Evolutionary conservation across 2,888 invertebrate genomes (phyloP).

Genomic region (Tetragonisca angustula): DNA sequence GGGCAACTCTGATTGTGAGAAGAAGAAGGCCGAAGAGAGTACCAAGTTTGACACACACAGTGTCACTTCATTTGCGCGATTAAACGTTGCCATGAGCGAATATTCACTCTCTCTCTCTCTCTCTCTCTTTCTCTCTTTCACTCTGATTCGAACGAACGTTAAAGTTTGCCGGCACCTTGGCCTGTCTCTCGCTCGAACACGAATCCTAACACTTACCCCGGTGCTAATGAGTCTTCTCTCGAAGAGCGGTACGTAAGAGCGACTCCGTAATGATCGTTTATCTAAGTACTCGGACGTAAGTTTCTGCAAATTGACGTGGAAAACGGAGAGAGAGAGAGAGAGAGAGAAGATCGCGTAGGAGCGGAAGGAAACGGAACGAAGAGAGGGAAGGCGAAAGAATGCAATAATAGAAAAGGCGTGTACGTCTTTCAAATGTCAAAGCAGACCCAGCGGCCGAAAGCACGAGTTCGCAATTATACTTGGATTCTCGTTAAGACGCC

Average conservation of each 20-base stretch:
- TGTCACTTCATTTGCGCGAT: conserved; percentile 21
- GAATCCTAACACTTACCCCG: conserved; percentile 58
- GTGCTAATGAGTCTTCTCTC: conserved; percentile 62
- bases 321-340: not conserved
- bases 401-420: conserved; percentile 54
- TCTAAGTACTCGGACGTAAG: conserved; percentile 51
- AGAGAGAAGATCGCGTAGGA: not conserved
- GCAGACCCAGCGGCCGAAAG: not conserved
- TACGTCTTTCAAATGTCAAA: conserved; percentile 41
- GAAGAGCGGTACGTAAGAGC: conserved; percentile 41
- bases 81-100: conserved; percentile 16
- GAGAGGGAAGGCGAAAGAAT: conserved; percentile 43
- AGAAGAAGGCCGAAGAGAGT: conserved; percentile 21
- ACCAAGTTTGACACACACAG: conserved; percentile 17
- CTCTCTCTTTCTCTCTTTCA: not conserved
- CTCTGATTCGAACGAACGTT: not conserved
- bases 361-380: not conserved
- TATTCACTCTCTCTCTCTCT: no score
- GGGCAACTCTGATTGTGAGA: not conserved
- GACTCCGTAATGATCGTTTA: conserved; percentile 59
- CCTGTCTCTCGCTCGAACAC: conserved; percentile 44
- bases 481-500: conserved; percentile 36
- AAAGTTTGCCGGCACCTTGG: conserved; percentile 54
- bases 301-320: conserved; percentile 62
- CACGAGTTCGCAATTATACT: conserved; percentile 38